Base-by-base conservation (phyloP, 2,113 vertebrate species). In the Tricholaema leucomelas region DNA sequence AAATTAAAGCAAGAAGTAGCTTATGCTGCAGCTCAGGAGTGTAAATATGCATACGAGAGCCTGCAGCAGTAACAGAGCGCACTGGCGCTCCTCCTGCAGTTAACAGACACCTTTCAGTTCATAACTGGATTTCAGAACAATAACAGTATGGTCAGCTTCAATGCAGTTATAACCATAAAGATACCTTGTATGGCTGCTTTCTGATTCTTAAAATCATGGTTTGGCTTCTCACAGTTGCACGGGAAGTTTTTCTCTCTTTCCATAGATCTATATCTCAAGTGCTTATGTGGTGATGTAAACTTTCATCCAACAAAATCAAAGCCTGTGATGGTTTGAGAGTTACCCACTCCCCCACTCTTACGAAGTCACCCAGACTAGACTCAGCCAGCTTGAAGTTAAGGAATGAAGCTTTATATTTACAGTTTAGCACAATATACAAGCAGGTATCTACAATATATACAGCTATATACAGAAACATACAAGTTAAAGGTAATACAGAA, bases 241-340 rank as follows among this genome's bases (percentile, higher is more conserved):
- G 24, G 54, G 65, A 55, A 27, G 3, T 60, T 81, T 38, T 17
- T 44, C 28, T 44, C 14, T 10, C 56, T 79, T 85, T 58, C 58
- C 2, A 1, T 17, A 36, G 13, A 21, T 52, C 13, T 13, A 3
- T 44, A 44, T 27, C 40, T 66, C 13, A 11, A 27, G 60, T 36
- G n/a, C 4, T 66, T 55, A 20, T 0, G 2, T 12, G 5, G 9
- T 14, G 70, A 61, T 54, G 24, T 48, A n/a, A 0, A 1, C 40
- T 76, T 73, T 52, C 24, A 16, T 4, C 2, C 50, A 65, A 65
- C 38, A 14, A 54, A 75, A 24, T 10, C 50, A 73, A 82, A 72
- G n/a, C n/a, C n/a, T n/a, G n/a, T n/a, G n/a, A n/a, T n/a, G n/a
- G n/a, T n/a, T n/a, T n/a, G n/a, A n/a, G n/a, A n/a, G n/a, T n/a